Conservation (phyloP, 2,797 vertebrate species). For the Enteromius paludinosus region DNA sequence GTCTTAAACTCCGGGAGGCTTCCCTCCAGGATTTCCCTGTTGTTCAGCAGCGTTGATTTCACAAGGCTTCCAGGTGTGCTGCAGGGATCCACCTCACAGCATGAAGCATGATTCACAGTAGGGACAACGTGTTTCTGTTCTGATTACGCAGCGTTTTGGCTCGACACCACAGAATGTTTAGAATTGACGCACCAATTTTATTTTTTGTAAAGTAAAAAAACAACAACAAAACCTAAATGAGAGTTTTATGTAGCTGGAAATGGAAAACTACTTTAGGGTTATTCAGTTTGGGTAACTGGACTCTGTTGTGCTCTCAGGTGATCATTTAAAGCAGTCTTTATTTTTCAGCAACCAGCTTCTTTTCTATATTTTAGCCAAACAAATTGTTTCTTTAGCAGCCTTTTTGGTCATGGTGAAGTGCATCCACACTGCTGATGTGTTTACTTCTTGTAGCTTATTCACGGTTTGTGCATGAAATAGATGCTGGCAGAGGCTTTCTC, state of each 20-base stretch:
- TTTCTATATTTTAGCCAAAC: neutral
- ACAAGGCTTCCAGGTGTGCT: conserved; percentile 7
- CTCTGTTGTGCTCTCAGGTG: neutral
- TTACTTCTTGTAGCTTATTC: neutral
- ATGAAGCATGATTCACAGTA: conserved; percentile 11
- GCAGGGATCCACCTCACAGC: conserved; percentile 18
- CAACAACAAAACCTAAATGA: neutral
- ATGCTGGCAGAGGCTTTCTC: neutral
- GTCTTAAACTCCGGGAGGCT: neutral
- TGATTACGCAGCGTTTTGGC: neutral
- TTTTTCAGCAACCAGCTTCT: neutral
- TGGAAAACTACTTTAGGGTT: neutral
- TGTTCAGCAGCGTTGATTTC: conserved; percentile 14
- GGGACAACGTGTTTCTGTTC: neutral
- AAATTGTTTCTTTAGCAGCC: neutral
- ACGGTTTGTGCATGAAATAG: neutral
- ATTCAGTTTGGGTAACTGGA: neutral
- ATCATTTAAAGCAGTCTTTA: neutral
- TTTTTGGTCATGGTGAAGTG: neutral
- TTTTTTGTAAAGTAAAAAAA: neutral
- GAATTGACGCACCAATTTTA: neutral
- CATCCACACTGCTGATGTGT: neutral
- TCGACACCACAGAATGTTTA: neutral
- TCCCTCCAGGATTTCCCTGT: conserved; percentile 3
- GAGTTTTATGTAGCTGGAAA: neutral